phyloP scores from a whole-genome alignment of 2,113 vertebrate species.

The Ophthalmolycus amberensis region DNA sequence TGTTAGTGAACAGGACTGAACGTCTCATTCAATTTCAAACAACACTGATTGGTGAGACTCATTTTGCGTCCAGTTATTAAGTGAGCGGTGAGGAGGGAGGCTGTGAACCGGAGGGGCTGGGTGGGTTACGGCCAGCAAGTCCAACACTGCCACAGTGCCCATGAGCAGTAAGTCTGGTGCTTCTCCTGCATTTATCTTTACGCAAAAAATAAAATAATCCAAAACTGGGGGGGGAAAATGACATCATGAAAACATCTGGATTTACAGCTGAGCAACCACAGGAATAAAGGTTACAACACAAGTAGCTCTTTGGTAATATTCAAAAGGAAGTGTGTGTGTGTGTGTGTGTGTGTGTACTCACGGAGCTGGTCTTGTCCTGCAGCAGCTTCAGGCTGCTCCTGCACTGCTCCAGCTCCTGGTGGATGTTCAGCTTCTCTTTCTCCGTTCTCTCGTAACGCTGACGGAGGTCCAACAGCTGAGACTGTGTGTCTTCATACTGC shows the following conservation, averaged over 20 bases:
- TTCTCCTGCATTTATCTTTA: constrained; percentile 1
- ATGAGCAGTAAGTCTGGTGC: neutral
- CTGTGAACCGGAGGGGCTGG: neutral
- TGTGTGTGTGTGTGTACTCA: constrained; percentile 81
- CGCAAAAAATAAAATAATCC: neutral
- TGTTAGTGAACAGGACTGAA: neutral
- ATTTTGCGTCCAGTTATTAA: neutral
- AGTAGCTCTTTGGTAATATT: neutral
- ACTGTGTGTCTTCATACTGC: constrained; percentile 95
- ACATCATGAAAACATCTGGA: neutral
- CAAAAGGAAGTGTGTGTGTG: neutral
- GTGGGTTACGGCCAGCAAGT: neutral
- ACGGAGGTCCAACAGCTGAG: constrained; percentile 90
- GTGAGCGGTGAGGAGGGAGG: constrained; percentile 3
- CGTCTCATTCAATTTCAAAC: constrained; percentile 1
- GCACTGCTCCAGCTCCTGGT: constrained; percentile 95
- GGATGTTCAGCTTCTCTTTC: constrained; percentile 92
- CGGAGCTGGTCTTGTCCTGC: constrained; percentile 94
- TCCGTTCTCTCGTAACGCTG: constrained; percentile 91
- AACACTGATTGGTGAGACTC: neutral
- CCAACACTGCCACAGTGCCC: constrained; percentile 9
- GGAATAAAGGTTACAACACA: neutral
- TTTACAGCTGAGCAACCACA: constrained; percentile 19
- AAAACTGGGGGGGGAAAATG: neutral
- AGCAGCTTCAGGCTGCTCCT: constrained; percentile 94